Conservation (phyloP, 2,113 vertebrate species). For the Ailurus styani region DNA sequence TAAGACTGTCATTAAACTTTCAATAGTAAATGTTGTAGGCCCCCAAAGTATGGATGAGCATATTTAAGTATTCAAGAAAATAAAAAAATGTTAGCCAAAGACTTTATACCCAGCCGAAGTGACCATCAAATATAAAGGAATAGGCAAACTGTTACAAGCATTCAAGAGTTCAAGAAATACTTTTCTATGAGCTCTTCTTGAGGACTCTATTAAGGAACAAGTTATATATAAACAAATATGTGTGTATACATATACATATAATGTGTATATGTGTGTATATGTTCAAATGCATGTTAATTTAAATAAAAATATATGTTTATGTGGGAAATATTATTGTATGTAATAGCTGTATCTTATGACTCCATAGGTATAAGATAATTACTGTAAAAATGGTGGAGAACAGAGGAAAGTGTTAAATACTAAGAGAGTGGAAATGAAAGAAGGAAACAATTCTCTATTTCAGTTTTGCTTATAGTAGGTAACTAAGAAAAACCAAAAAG, state of each 20-base stretch:
- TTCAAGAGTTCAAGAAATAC: background rate
- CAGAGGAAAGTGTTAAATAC: background rate
- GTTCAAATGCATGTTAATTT: background rate
- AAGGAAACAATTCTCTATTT: background rate
- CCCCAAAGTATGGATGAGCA: background rate
- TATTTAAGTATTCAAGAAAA: background rate
- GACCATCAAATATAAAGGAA: background rate
- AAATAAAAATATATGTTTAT: background rate
- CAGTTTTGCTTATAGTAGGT: background rate
- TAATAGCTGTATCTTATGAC: background rate
- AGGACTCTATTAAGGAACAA: background rate
- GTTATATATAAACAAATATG: background rate
- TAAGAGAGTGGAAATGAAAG: background rate
- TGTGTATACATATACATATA: background rate
- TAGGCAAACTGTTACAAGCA: background rate
- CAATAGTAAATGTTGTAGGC: background rate
- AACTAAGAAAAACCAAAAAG: background rate
- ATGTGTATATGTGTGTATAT: background rate
- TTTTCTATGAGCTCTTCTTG: background rate
- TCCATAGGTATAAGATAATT: background rate
- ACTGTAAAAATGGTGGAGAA: background rate
- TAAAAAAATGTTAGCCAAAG: background rate
- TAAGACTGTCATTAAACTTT: background rate
- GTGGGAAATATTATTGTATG: background rate
- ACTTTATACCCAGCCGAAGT: background rate